Evolutionary conservation across 2,797 vertebrate species (phyloP).

Genomic region (Melanotaenia maccullochi): DNA sequence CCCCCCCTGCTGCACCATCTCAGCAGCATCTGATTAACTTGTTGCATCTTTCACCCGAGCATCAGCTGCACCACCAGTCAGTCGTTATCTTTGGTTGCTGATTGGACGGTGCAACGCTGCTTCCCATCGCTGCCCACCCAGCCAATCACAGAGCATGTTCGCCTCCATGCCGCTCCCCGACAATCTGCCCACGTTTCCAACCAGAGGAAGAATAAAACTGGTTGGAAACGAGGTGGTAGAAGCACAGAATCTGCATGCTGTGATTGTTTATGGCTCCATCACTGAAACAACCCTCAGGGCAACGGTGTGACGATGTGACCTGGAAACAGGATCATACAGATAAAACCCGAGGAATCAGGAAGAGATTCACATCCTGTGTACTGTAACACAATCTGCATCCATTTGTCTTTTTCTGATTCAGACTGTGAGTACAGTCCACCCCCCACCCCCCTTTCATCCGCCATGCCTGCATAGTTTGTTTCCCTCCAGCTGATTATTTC

Average conservation of each 20-base stretch:
- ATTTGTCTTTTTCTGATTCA: neutral
- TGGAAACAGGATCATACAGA: no score
- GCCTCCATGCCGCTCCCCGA: conserved; percentile 48
- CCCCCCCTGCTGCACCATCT: conserved; percentile 43
- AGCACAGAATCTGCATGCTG: no score
- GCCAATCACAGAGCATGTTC: conserved; percentile 66
- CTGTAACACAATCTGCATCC: neutral
- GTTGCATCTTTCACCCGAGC: conserved; percentile 30
- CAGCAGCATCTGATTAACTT: conserved; percentile 42
- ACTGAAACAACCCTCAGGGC: no score
- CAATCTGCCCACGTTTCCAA: conserved; percentile 14
- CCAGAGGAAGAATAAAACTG: neutral
- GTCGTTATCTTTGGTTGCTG: conserved; percentile 22
- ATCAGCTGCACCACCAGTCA: conserved; percentile 35
- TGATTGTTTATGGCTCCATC: no score
- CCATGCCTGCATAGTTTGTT: conserved; percentile 56
- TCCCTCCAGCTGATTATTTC: conserved; percentile 47
- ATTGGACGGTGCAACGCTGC: conserved; percentile 25
- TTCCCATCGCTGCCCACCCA: conserved; percentile 30
- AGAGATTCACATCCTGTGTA: neutral
- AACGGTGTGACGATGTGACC: no score
- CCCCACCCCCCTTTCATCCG: neutral
- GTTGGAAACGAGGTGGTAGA: no score
- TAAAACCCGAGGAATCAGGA: conserved; percentile 16
- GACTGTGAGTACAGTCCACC: neutral